These are phyloP conservation scores for Hycleus cichorii DNA, from an alignment of 1,140 invertebrate species.

Conservation along the genomic window DNA sequence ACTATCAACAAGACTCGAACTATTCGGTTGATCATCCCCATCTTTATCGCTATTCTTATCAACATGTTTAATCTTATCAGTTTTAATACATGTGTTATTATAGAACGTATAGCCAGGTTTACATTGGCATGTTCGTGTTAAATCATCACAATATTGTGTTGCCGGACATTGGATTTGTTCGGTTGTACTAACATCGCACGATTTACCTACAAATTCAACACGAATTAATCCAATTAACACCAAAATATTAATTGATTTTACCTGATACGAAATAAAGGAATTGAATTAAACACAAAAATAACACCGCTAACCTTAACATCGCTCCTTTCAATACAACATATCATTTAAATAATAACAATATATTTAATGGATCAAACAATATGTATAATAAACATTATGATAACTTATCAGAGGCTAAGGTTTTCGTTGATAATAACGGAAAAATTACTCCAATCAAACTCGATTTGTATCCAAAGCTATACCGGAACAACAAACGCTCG, in stretches of 20 bases:
- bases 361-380: neutral
- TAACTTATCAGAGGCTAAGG: conserved; percentile 5
- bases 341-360: neutral
- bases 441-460: neutral
- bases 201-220: conserved; percentile 6
- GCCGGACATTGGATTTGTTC: conserved; percentile 1
- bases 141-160: conserved; percentile 18
- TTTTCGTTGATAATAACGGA: neutral
- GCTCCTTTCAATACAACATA: neutral
- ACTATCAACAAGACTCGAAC: conserved; percentile 24
- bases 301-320: conserved; percentile 7
- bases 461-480: neutral
- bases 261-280: conserved; percentile 1
- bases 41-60: too few species aligned
- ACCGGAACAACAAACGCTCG: neutral
- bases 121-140: conserved; percentile 18
- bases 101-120: conserved; percentile 1
- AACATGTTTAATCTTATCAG: neutral
- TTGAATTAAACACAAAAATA: conserved; percentile 2
- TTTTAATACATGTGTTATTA: conserved; percentile 9
- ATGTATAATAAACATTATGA: neutral
- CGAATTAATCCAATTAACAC: neutral
- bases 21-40: conserved; percentile 8
- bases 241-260: neutral
- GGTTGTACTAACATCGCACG: conserved; percentile 13